Evolutionary conservation across 2,113 vertebrate genomes (phyloP), one percentile per base, ranked within the genome.

Genomic region (Cololabis saira): DNA sequence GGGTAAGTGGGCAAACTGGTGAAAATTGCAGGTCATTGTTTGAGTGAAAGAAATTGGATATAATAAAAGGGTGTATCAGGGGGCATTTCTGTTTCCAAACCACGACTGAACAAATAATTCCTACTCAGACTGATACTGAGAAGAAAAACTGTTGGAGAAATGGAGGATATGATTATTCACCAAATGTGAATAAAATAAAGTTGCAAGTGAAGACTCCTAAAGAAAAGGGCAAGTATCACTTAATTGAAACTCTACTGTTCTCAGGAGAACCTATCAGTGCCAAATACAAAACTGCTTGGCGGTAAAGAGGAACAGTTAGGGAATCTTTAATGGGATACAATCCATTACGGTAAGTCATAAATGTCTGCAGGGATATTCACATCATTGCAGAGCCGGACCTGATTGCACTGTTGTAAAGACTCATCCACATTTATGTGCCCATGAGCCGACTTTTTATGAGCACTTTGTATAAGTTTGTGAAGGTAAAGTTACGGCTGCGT

Each of bases 281-380:
- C 89, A 84, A 81, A 79, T 61, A 53, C 80, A 84, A 76, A 88
- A 83, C 84, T 71, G 57, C 82, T 72, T 59, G 78, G 86, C 87
- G 74, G 74, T 79, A 82, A 87, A 84, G 83, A 77, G 62, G 76
- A 82, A 76, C 80, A 63, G 86, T 81, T 86, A 81, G 81, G 54
- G 82, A 68, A 85, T 85, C 78, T 84, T 90, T 85, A 86, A 87
- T 61, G 61, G 84, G 84, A 78, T 67, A 17, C 78, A 66, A 85
- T 90, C 89, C 87, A 87, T 90, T 91, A 90, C 53, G 7, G 76
- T 53, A 43, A 78, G 82, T 85, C 87, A 76, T 91, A 90, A 91
- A 90, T 57, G 82, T 89, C 90, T 62, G 19, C 3, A 2, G 83
- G 65, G 87, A 82, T 88, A 85, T 71, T 82, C 85, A 85, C 86